These are phyloP conservation scores for Neolamprologus brichardi DNA, from an alignment of 2,113 vertebrate species.

Conservation along the genomic window DNA sequence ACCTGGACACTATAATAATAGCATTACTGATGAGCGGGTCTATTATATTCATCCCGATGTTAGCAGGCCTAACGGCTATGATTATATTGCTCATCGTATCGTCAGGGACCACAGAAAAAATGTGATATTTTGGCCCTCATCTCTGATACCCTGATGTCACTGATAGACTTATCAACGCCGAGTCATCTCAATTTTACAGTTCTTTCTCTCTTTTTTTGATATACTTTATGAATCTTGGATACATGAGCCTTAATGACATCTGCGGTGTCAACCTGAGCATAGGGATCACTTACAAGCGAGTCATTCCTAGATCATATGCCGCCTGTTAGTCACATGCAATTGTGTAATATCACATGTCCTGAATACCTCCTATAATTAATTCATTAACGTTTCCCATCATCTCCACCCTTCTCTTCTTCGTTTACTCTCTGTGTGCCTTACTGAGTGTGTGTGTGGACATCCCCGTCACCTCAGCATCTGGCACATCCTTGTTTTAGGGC, in stretches of 20 bases:
- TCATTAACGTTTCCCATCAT: conserved; percentile 2
- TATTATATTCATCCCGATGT: conserved; percentile 11
- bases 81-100: not conserved
- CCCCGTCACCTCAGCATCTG: not conserved
- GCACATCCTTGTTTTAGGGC: not conserved
- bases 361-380: conserved; percentile 21
- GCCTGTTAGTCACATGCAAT: conserved; percentile 18
- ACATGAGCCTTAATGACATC: not conserved
- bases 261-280: not conserved
- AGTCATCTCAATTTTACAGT: not conserved
- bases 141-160: not conserved
- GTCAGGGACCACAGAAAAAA: not conserved
- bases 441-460: not conserved
- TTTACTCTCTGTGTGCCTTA: not conserved
- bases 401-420: not conserved
- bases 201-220: not conserved
- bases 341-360: conserved; percentile 5
- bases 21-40: conserved; percentile 7
- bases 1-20: conserved; percentile 23
- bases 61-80: conserved; percentile 25
- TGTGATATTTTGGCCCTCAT: not conserved
- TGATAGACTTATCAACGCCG: not conserved
- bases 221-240: not conserved
- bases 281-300: not conserved
- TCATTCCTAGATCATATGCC: not conserved